Conservation (phyloP, 2,797 vertebrate genomes). For the Peromyscus melanophrys region DNA sequence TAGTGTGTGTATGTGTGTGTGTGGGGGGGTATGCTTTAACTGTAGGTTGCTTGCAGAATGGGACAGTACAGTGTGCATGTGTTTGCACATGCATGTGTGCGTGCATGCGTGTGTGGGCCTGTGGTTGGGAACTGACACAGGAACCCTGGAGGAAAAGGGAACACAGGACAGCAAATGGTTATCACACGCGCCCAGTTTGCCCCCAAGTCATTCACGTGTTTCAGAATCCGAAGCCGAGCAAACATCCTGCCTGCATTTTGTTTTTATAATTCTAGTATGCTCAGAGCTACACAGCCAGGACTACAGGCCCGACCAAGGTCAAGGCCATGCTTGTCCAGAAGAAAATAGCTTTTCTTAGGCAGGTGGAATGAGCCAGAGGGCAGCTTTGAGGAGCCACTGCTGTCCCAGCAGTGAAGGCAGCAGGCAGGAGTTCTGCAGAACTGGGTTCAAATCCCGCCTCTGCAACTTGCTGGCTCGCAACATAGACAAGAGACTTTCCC, state of each 20-base stretch:
- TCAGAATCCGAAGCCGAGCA: too few species aligned
- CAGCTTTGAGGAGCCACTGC: not conserved
- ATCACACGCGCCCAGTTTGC: not conserved
- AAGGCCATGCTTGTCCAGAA: not conserved
- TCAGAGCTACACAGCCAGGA: not conserved
- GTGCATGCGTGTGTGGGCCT: not conserved
- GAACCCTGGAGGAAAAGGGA: not conserved
- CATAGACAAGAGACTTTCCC: too few species aligned
- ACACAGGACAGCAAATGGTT: not conserved
- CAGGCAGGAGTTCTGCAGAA: not conserved
- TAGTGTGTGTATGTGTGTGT: not conserved
- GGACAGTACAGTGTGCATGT: not conserved
- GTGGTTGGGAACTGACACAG: not conserved
- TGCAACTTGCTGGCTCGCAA: not conserved
- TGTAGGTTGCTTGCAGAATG: not conserved
- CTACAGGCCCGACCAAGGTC: not conserved
- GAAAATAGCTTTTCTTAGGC: not conserved
- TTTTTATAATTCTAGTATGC: not conserved
- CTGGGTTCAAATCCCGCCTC: not conserved
- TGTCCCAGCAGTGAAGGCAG: not conserved
- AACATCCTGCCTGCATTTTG: too few species aligned
- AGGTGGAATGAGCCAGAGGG: not conserved
- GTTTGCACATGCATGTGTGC: not conserved
- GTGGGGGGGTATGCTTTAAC: not conserved
- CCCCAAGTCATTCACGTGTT: not conserved